phyloP scores from a whole-genome alignment of 2,113 vertebrate species.

The Lagopus muta region DNA sequence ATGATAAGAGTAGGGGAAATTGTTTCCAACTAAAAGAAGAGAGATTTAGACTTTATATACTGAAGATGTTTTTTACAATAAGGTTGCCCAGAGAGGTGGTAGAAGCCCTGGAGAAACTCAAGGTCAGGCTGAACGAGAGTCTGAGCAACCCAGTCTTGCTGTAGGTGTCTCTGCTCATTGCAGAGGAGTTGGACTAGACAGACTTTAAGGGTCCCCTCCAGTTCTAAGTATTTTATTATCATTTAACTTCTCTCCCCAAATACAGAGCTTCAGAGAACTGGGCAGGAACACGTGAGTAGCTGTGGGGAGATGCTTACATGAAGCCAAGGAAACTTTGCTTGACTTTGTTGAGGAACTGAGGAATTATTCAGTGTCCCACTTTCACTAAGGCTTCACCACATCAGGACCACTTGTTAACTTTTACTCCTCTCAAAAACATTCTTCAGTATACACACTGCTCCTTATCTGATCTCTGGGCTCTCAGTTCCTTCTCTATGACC shows the following conservation, averaged over 20 bases:
- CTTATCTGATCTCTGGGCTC: slow-evolving; percentile 67
- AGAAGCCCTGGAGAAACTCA: not conserved
- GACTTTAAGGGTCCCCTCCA: not conserved
- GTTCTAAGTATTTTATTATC: not conserved
- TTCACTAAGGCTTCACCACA: slow-evolving; percentile 53
- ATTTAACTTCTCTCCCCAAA: not conserved
- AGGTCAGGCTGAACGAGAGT: not conserved
- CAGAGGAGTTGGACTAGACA: not conserved
- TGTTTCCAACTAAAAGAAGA: no score
- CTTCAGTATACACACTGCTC: slow-evolving; percentile 7
- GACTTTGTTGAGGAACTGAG: slow-evolving; percentile 49
- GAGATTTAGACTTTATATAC: not conserved
- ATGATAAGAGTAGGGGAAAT: no score
- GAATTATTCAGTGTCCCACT: slow-evolving; percentile 58
- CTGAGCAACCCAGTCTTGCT: not conserved
- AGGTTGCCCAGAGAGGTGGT: not conserved
- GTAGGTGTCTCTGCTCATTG: not conserved
- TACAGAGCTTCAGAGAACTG: not conserved
- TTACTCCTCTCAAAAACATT: slow-evolving; percentile 17
- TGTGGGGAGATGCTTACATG: not conserved
- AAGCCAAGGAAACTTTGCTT: not conserved
- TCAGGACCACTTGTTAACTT: slow-evolving; percentile 60
- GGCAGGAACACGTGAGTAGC: accelerated
- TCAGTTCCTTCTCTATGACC: slow-evolving; percentile 65
- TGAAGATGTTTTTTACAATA: not conserved